A percentile compares a stretch with the other conserved stretches of the same genome.
These are phyloP conservation scores for Listrodromus nycthemerus DNA, from an alignment of 2,888 invertebrate species.

Conservation along the genomic window DNA sequence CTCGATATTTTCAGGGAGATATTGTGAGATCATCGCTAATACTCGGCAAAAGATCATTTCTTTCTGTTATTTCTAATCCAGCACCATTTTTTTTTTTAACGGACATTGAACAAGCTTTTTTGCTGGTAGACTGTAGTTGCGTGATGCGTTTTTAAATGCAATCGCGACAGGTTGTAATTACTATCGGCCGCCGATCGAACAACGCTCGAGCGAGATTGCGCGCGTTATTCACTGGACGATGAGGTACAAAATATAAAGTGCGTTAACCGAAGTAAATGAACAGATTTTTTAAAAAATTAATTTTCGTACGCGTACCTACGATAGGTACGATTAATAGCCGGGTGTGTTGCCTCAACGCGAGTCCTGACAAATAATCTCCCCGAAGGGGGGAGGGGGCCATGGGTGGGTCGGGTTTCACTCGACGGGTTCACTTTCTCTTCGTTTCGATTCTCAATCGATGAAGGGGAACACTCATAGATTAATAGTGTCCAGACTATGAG, in stretches of 20 bases:
- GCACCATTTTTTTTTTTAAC: neutral
- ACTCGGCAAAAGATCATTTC: conserved; percentile 24
- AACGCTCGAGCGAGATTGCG: conserved; percentile 10
- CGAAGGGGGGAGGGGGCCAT: neutral
- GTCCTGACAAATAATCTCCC: conserved; percentile 4
- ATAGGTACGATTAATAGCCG: neutral
- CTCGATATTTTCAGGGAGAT: conserved; percentile 20
- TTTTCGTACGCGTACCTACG: neutral
- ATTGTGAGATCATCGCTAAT: conserved; percentile 52
- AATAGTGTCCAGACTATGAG: conserved; percentile 81
- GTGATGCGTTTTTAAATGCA: conserved; percentile 56
- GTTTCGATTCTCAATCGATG: conserved; percentile 19
- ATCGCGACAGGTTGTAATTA: conserved; percentile 55
- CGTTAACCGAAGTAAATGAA: conserved; percentile 3
- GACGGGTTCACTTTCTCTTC: conserved; percentile 7
- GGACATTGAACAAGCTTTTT: conserved; percentile 29
- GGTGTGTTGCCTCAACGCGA: conserved; percentile 2
- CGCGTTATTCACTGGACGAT: conserved; percentile 1
- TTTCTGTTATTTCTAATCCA: neutral
- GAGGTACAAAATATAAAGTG: conserved; percentile 4
- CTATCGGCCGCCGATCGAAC: conserved; percentile 24
- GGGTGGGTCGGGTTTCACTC: neutral
- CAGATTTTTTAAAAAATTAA: neutral
- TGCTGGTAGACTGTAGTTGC: conserved; percentile 34
- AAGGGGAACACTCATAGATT: conserved; percentile 77